Percentiles rank a stretch among this genome's conserved stretches.
Evolutionary conservation across 1,140 invertebrate species (phyloP).

Genomic region (Drosophila sp.): DNA sequence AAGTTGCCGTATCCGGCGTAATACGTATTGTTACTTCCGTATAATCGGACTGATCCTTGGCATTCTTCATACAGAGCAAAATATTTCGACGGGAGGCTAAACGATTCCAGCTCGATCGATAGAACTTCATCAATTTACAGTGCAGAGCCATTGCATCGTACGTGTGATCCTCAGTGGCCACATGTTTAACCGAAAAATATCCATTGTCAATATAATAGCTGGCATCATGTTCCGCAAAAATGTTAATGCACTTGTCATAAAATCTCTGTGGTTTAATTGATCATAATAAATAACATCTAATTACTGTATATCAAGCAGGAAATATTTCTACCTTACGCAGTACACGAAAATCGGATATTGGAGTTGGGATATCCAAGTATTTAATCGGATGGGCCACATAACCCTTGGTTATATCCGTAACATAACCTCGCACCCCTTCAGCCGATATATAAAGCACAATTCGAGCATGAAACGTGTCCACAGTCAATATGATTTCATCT

Average conservation of each 20-base stretch:
- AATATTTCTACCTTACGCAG: conserved; percentile 53
- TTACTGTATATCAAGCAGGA: no score
- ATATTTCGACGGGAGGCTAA: conserved; percentile 67
- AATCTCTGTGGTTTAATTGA: conserved; percentile 43
- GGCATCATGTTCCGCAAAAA: conserved; percentile 75
- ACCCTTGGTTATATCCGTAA: conserved; percentile 55
- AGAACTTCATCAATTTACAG: conserved; percentile 69
- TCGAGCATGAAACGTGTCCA: conserved; percentile 70
- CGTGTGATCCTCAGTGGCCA: conserved; percentile 66
- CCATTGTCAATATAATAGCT: conserved; percentile 75
- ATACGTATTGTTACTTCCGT: conserved; percentile 51
- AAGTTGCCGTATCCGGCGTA: conserved; percentile 62
- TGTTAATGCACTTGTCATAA: conserved; percentile 62
- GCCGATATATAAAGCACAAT: conserved; percentile 62
- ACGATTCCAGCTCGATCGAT: conserved; percentile 71
- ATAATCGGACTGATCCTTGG: conserved; percentile 51
- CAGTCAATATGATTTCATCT: conserved; percentile 59
- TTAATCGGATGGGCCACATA: conserved; percentile 61
- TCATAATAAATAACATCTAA: no score
- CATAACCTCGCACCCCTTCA: conserved; percentile 67
- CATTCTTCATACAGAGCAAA: conserved; percentile 61
- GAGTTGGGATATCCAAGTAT: conserved; percentile 66
- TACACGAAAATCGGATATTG: conserved; percentile 61
- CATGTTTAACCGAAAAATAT: conserved; percentile 65
- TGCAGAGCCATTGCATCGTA: conserved; percentile 73